phyloP scores from a whole-genome alignment of 2,113 vertebrate species.

The Sceloporus tristichus region DNA sequence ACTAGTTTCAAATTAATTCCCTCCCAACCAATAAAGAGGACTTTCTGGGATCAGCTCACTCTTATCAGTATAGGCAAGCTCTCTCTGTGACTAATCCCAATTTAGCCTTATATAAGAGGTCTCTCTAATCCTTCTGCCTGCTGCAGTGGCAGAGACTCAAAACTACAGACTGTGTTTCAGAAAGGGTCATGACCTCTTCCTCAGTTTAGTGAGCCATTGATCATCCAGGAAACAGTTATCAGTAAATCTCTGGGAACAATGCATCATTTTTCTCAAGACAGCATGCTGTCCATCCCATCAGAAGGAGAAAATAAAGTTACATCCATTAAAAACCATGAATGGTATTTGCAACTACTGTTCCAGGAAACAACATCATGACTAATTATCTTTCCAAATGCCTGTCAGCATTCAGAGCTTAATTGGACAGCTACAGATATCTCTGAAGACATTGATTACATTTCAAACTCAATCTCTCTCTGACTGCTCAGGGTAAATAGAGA shows the following conservation, averaged over 20 bases:
- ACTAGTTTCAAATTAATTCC: neutral
- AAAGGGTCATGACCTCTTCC: neutral
- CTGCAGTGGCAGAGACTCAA: slow-evolving; percentile 1
- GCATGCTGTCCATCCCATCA: neutral
- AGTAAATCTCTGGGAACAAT: neutral
- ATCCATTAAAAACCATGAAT: neutral
- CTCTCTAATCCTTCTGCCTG: neutral
- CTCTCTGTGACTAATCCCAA: neutral
- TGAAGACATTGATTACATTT: neutral
- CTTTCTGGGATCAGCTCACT: slow-evolving; percentile 9
- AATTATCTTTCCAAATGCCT: neutral
- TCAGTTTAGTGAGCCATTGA: neutral
- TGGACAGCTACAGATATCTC: slow-evolving; percentile 1
- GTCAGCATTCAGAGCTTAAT: neutral
- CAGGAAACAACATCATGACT: neutral
- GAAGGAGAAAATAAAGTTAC: neutral
- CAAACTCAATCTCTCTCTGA: slow-evolving; percentile 11
- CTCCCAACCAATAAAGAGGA: neutral
- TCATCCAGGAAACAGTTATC: neutral
- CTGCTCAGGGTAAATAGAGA: slow-evolving; percentile 26
- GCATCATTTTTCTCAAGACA: neutral
- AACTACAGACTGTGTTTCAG: neutral
- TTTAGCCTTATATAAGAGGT: slow-evolving; percentile 5
- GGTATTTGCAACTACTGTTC: neutral
- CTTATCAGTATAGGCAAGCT: neutral